Base-by-base conservation (phyloP, 35 echinoderm and acorn worm genomes). In the Lytechinus variegatus region DNA sequence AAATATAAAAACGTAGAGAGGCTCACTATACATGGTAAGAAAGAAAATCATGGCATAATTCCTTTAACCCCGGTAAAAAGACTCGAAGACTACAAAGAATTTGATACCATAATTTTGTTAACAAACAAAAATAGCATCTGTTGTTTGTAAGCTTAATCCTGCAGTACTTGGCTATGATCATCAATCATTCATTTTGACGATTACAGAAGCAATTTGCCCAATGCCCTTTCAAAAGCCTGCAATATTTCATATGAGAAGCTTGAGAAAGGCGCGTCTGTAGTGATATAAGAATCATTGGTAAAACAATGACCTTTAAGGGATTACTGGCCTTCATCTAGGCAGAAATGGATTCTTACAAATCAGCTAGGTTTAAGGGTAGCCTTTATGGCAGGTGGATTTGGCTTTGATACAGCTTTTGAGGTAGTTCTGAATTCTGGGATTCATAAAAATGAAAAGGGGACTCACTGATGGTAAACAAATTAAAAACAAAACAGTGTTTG, bases 261-360 rank as follows among this genome's bases (percentile, higher is more conserved):
- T 19, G n/a, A 24, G 66, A 79, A n/a, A 79, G 16, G 66, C 66
- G n/a, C 66, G 19, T 7, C 6, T 79, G n/a, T 7, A 24, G 66
- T 7, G 66, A 79, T 8, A n/a, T 79, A 19, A 4, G 66, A 19
- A 79, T 79, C 19, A 79, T 79, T 79, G 16, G 66, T 79, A 24
- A 79, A 79, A 79, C 66, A 79, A 79, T 79, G 66, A 79, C 66
- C 66, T 79, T 79, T 79, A 79, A 6, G 19, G 66, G 66, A 79
- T 79, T 79, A n/a, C 66, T n/a, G 66, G 4, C 66, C 66, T 79
- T 79, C 66, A 79, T 79, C 66, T 24, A 14, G 19, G 66, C 66
- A 79, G 19, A 79, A 79, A 79, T 79, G 66, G 21, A 79, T 79
- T 79, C 66, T 79, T 79, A 79, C 66, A 79, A 79, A 79, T 79